Evolutionary conservation across 2,113 vertebrate genomes (phyloP).

Genomic region (Geococcyx californianus): DNA sequence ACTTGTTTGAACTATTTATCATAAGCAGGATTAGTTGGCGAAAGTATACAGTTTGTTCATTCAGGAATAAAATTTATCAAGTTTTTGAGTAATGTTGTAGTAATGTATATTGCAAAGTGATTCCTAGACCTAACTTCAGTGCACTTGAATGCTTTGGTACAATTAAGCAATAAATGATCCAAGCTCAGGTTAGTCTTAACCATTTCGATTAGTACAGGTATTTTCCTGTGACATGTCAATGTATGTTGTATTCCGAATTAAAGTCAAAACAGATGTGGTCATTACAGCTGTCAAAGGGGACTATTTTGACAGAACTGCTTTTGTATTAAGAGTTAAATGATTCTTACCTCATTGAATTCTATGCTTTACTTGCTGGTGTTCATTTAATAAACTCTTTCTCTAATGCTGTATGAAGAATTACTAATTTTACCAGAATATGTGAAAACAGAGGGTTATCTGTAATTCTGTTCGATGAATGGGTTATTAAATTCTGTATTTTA

Average conservation of each 20-base stretch:
- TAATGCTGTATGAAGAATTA: background rate
- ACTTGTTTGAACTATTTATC: background rate
- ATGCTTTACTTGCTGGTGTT: background rate
- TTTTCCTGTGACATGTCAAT: constrained; percentile 28
- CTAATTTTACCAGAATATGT: background rate
- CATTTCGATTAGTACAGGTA: constrained; percentile 15
- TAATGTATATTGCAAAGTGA: background rate
- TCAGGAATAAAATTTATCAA: background rate
- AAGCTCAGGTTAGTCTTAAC: background rate
- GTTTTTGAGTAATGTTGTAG: constrained; percentile 1
- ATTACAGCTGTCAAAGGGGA: background rate
- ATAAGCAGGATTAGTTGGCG: background rate
- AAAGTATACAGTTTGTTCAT: background rate
- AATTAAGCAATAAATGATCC: constrained; percentile 27
- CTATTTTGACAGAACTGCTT: background rate
- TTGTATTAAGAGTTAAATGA: background rate
- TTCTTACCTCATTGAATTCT: background rate
- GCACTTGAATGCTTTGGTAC: background rate
- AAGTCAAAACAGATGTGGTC: background rate
- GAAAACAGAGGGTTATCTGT: background rate
- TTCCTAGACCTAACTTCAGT: constrained; percentile 32
- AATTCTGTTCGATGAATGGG: background rate
- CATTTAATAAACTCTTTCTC: background rate
- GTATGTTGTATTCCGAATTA: constrained; percentile 47
- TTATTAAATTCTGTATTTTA: background rate